Evolutionary conservation across 2,797 vertebrate genomes (phyloP), one percentile per base, ranked within the genome.

Genomic region (Saxicola maurus): DNA sequence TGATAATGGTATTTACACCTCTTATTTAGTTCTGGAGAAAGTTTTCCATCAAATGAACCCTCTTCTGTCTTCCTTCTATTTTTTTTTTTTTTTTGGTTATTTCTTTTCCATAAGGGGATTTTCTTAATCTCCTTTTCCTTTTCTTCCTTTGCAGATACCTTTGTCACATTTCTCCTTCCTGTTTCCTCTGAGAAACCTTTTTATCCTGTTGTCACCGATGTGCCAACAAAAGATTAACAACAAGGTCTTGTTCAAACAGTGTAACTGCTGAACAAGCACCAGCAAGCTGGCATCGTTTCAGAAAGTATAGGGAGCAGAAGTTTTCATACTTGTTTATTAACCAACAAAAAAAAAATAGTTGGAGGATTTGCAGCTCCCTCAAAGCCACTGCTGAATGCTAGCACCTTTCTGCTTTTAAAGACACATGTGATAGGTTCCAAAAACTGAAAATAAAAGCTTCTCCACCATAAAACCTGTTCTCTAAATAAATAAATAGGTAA

Each of bases 301-400:
- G 68, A 82, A 88, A 87, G 27, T 23, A 53, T 42, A 68, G 65
- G 60, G 31, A 92, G 45, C 24, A 85, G 24, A 66, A 52, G 19
- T 89, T 92, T 82, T 81, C 65, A 85, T 62, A 46, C 18, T 8
- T 74, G n/a, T 48, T 86, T 73, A 94, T 93, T 91, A 83, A 72
- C 14, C 5, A 68, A 72, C 11, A 21, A 43, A 19, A 21, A 59
- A 35, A 45, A 37, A 31, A 48, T 7, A 53, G 8, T 8, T 79
- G 57, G 67, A 86, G 37, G 49, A 51, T 28, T 45, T 4, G 15
- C 19, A 17, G 28, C 24, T 90, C 28, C 38, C 30, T 79, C 33
- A 74, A 75, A 84, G 45, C 7, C 17, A 55, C 11, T 45, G 20
- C 24, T 83, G 13, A 65, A 3, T 16, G 67, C 14, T 27, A 72